Evolutionary conservation across 1,140 invertebrate genomes (phyloP), one percentile per base, ranked within the genome.

Genomic region (Araneus ventricosus): DNA sequence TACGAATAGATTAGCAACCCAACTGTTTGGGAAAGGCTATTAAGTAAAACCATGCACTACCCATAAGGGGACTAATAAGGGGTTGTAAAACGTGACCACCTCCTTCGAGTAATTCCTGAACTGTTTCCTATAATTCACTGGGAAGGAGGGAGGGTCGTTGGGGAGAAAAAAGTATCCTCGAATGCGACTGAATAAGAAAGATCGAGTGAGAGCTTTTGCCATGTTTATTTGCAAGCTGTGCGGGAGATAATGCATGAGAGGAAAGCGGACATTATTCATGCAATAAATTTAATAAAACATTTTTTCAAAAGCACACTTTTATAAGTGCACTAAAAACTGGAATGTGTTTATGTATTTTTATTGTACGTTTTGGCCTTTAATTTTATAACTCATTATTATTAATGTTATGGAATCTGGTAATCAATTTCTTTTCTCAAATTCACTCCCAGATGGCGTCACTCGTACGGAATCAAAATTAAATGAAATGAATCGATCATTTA

Each of bases 1-100:
- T 88, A 70, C 39, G 63, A 88, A 88, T 88, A 88, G 87, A 88
- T 88, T 88, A 88, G 63, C 87, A 61, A 70, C 86, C 61, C 61
- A 45, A 75, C 61, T 88, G 61, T 88, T 88, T 88, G 86, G 59
- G 86, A 34, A 88, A 70, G 87, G 37, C 87, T 88, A 88, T 88
- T 88, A 88, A 88, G 87, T 88, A 88, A 88, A 88, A 88, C 61
- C 87, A 88, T 30, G 34, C 86, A 70, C 86, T 70, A 27, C 34
- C 87, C 41, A 34, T 45, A 70, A 70, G 87, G 87, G 87, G 63
- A 63, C 63, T 88, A 88, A 88, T 88, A 88, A 88, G 87, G 87
- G 61, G 87, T 59, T 88, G 41, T 88, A 88, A 88, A 88, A 88
- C 63, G 63, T 88, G 67, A 88, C 87, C 61, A 88, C 63, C 87